Evolutionary conservation across 2,797 vertebrate genomes (phyloP).

Genomic region (Gallinago stenura): DNA sequence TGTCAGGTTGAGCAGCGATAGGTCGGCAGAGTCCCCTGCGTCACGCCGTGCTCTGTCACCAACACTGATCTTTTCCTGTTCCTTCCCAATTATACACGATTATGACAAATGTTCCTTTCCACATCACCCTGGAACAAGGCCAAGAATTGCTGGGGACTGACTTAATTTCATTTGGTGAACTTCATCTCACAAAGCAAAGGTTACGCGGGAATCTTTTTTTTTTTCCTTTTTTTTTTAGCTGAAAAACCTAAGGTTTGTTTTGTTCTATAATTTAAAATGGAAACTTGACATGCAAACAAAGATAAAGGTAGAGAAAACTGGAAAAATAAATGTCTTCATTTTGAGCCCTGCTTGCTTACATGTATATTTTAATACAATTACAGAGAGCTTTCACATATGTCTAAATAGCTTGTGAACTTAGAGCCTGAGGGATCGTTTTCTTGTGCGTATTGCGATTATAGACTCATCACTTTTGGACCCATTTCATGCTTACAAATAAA

Average conservation of each 20-base stretch:
- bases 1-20: neutral
- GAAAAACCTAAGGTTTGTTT: neutral
- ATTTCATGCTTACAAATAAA: neutral
- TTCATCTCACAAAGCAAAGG: constrained; percentile 1
- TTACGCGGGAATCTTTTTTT: neutral
- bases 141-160: neutral
- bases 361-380: neutral
- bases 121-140: neutral
- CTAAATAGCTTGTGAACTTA: neutral
- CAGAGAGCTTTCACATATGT: neutral
- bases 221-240: neutral
- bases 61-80: neutral
- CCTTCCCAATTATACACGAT: neutral
- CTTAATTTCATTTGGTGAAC: constrained; percentile 25
- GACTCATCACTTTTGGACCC: neutral
- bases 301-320: neutral
- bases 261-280: neutral
- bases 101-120: constrained; percentile 24
- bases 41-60: neutral
- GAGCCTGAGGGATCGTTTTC: neutral
- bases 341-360: neutral
- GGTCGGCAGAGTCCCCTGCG: neutral
- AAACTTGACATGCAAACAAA: neutral
- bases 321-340: neutral
- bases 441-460: neutral